Conservation (phyloP, 1,140 invertebrate genomes). For the Epicauta chinensis region DNA sequence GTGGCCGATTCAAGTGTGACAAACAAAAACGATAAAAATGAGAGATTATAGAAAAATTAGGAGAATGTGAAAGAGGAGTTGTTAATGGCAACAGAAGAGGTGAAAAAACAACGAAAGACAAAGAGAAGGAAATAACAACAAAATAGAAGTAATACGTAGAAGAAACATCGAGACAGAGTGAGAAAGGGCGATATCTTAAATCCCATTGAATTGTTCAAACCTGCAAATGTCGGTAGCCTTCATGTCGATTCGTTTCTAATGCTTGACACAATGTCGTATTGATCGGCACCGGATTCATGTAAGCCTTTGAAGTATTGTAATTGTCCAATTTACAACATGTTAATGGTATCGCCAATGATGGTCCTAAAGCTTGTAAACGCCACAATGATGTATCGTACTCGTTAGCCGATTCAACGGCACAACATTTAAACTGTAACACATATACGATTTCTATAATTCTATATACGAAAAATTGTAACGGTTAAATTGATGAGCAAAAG, state of each 20-base stretch:
- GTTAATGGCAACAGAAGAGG: too few relatives aligned
- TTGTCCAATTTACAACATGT: slow-evolving; percentile 72
- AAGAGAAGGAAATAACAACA: too few relatives aligned
- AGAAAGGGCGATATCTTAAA: too few relatives aligned
- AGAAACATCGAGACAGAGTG: too few relatives aligned
- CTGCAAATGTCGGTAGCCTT: slow-evolving; percentile 54
- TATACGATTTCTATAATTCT: too few relatives aligned
- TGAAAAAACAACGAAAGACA: too few relatives aligned
- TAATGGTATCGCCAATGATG: slow-evolving; percentile 66
- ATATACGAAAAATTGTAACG: slow-evolving; percentile 29
- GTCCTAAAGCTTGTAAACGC: slow-evolving; percentile 65
- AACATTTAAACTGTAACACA: slow-evolving; percentile 77
- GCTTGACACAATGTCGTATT: slow-evolving; percentile 68
- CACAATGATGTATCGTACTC: slow-evolving; percentile 80
- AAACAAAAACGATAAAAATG: too few relatives aligned
- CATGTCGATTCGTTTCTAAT: slow-evolving; percentile 52
- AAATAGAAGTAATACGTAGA: too few relatives aligned
- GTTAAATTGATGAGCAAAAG: not conserved
- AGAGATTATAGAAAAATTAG: too few relatives aligned
- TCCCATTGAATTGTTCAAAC: slow-evolving; percentile 39
- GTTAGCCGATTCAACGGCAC: slow-evolving; percentile 68
- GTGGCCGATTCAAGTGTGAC: too few relatives aligned
- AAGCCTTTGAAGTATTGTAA: slow-evolving; percentile 49
- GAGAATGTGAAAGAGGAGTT: too few relatives aligned
- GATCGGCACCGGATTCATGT: slow-evolving; percentile 68